Evolutionary conservation across 2,113 vertebrate species (phyloP), one percentile per base, ranked within the genome.

Genomic region (Strigops habroptila): DNA sequence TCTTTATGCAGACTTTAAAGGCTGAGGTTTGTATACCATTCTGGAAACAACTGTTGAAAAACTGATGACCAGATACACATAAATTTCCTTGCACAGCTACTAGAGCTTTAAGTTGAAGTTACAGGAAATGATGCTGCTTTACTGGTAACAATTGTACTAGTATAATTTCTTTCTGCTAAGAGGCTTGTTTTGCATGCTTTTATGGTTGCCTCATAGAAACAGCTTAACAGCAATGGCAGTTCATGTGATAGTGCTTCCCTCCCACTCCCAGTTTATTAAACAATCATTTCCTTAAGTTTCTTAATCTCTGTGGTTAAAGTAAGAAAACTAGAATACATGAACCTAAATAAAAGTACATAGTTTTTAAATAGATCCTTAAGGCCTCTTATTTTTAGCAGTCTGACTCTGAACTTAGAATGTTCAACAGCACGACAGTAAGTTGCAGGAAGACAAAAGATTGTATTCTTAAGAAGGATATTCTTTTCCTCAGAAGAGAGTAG

Each of bases 31-130:
- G 27, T 75, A 16, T 51, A 30, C 19, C 31, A 22, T 64, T 90
- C 48, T 94, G 52, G 51, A 76, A 88, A 55, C 25, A 30, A 1
- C 63, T 82, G 65, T 68, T n/a, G 18, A 46, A 73, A 57, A 86
- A 53, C n/a, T 23, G 1, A 19, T 64, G 43, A 18, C 13, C 24
- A n/a, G 23, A 81, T 78, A 18, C 0, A 2, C 18, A 7, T 37
- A 27, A 18, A 31, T 73, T 90, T 91, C 16, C 49, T 67, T 59
- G 48, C 35, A 21, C 14, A 44, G 48, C 9, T 51, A 64, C 4
- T 31, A 48, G 33, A 57, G 0, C 0, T 80, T 43, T 51, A 57
- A 48, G 8, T 22, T 55, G 18, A 76, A 6, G 2, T 14, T 57
- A 5, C 8, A 62, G 63, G 88, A 69, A 69, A 73, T 55, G n/a